phyloP scores from a whole-genome alignment of 1,140 invertebrate genomes.

The Megalonaias nervosa region DNA sequence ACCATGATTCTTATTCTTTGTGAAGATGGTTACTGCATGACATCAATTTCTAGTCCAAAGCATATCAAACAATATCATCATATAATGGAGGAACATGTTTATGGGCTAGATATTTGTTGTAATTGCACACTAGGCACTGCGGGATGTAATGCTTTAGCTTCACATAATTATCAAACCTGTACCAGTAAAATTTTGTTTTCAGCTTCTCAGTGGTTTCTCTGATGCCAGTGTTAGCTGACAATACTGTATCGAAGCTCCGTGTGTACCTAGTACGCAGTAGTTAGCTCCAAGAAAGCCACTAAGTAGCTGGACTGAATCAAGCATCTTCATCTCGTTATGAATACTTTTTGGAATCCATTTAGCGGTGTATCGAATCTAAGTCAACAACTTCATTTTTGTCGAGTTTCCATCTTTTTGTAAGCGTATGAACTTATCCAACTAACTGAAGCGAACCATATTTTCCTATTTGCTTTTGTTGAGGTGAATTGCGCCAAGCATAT shows the following conservation, averaged over 20 bases:
- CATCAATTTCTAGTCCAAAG: conserved; percentile 24
- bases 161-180: conserved; percentile 15
- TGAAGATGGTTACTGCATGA: conserved; percentile 14
- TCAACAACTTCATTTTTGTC: conserved; percentile 13
- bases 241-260: conserved; percentile 27
- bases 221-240: conserved; percentile 28
- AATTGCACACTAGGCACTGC: conserved; percentile 19
- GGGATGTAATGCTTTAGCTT: conserved; percentile 4
- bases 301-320: conserved; percentile 6
- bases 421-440: conserved; percentile 10
- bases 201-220: conserved; percentile 33
- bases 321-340: conserved; percentile 7
- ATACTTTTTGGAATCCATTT: neutral
- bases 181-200: conserved; percentile 30
- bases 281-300: conserved; percentile 18
- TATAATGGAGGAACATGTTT: conserved; percentile 15
- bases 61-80: conserved; percentile 2
- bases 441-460: neutral
- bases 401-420: neutral
- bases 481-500: neutral
- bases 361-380: neutral
- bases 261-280: conserved; percentile 15
- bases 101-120: neutral
- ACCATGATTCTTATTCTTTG: neutral
- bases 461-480: neutral